Base-by-base conservation (phyloP, 2,113 vertebrate genomes). In the Larimichthys polyactis region DNA sequence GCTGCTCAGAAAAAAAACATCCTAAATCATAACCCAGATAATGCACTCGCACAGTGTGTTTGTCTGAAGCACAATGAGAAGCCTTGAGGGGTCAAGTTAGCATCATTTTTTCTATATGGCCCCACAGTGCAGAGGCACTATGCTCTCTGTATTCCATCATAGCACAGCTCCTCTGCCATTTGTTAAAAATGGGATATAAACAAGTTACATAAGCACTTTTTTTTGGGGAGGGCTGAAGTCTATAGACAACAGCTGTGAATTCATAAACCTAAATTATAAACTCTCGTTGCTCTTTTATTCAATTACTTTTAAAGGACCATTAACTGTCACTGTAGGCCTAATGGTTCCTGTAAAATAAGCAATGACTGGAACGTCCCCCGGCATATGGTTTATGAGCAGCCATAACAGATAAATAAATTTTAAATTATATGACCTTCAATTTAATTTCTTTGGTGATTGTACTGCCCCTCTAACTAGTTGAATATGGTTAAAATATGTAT, bases 31-130 rank as follows among this genome's bases (percentile, higher is more conserved):
- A 76, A 77, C 76, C 62, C 43, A 68, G 72, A 87, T 81, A 88
- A 92, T 90, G 84, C 84, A 89, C 81, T 84, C 17, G 58, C 71
- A 75, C 64, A 68, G 70, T 71, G 69, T 82, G 76, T 89, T 89
- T 82, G 72, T 90, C 79, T 64, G 82, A 44, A 44, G 65, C 79
- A 91, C 85, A 86, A 85, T 82, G 64, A 81, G 79, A 87, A 82
- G 74, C 87, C 89, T 90, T 0, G 27, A 89, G 88, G 91, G 90
- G 79, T 87, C 83, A 83, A 64, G 69, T 82, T 46, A 66, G 71
- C 84, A 83, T 88, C 12, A 72, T 88, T 87, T 49, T 69, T 74
- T 66, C 79, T 84, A 73, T 78, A 66, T 75, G 55, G 71, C 66
- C 46, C 67, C 64, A 60, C 73, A 78, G 71, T 32, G 58, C 80